Base-by-base conservation (phyloP, 2,888 invertebrate genomes). In the Drosophila neotestacea region DNA sequence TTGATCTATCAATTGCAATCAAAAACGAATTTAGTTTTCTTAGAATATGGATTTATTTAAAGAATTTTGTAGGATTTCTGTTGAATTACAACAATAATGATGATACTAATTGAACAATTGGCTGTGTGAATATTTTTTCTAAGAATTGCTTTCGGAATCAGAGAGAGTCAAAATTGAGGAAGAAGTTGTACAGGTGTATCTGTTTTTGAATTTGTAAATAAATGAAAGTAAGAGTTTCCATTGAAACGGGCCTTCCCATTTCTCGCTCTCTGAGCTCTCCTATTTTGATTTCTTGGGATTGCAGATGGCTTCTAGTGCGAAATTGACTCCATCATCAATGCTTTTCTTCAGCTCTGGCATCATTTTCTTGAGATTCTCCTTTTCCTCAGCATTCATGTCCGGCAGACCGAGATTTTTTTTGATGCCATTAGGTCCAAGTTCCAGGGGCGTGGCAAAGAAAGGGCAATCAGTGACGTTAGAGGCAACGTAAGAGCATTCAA, bases 371-470 rank as follows among this genome's bases (percentile, higher is more conserved):
- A 99, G 93, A n/a, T 98, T 93, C 65, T 95, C 93, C 83, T 93
- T 81, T 92, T 99, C 99, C 92, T 94, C 98, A 2, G 51, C 94
- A 90, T 95, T 96, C 66, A 99, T 94, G 82, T 95, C 95, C 13
- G 98, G 98, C 80, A 96, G 93, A 13, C 98, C 98, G 61, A 98
- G 94, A 93, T 98, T 98, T 94, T 97, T 96, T 91, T 96, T 96
- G 2, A 99, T 93, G 34, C 99, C 99, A 0, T 66, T 10, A 6
- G 52, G 63, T 0, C 97, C 97, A 70, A 99, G 93, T 11, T 96
- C 92, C 46, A 99, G 90, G 6, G 98, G 98, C 51, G 96, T 98
- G 3, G 99, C 95, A 93, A 99, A 99, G 93, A 97, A 99, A 50
- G 95, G 93, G 0, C 97, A 95, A 73, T 97, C 97, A 0, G 98